Evolutionary conservation across 2,113 vertebrate species (phyloP), one percentile per base, ranked within the genome.

Genomic region (Peromyscus polionotus): DNA sequence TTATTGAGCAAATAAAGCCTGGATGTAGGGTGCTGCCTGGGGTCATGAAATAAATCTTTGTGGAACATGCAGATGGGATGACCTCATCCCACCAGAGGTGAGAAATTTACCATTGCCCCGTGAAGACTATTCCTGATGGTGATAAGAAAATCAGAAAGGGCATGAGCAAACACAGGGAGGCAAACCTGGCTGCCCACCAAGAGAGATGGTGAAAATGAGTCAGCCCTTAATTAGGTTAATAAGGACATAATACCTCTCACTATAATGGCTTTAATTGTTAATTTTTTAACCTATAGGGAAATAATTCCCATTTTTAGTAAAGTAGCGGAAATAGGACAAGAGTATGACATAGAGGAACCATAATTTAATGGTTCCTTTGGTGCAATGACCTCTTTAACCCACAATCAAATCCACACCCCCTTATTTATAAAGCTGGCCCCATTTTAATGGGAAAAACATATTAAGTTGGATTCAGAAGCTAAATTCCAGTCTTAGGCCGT

Each of bases 1-100:
- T 97, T 92, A 93, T 13, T 95, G 83, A 85, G 68, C 88, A 97
- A 96, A 95, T 95, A 93, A 97, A 97, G 77, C 63, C 88, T 96
- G 95, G 76, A 92, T 95, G 87, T 22, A 94, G 48, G 54, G 90
- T 90, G 84, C 45, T 91, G 67, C 88, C 86, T 2, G 4, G 42
- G 95, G 91, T 96, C 95, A 95, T 42, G 76, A 93, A 93, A 73
- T 76, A 90, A 95, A 93, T 91, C 93, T 93, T 59, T 39, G n/a
- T 54, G 57, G 14, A 89, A 76, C 65, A 96, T 67, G 77, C 90
- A 96, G 36, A 94, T 68, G 89, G 73, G 45, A 95, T 96, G 97
- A 97, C 77, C 36, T 97, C 94, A 97, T 93, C 39, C 70, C 54
- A 57, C 20, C 77, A 94, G 92, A 95, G 93, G 96, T 95, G 94